A percentile compares a stretch with the other conserved stretches of the same genome.
Evolutionary conservation across 2,797 vertebrate species (phyloP).

Genomic region (Phataginus tetradactyla): DNA sequence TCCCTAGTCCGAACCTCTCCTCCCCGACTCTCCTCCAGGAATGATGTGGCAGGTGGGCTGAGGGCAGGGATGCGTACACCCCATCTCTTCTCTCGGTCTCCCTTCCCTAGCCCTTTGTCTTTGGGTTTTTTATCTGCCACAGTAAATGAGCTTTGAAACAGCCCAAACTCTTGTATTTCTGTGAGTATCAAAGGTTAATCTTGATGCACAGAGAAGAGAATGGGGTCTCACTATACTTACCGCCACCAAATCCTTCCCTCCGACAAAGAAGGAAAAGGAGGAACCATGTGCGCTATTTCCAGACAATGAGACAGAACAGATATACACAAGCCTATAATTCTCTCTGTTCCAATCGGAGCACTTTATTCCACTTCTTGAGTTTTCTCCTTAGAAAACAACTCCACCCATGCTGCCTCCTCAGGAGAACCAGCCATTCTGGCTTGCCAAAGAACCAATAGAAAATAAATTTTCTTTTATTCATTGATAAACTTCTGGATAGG

Average conservation of each 20-base stretch:
- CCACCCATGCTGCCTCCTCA: background rate
- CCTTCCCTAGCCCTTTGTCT: background rate
- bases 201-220: background rate
- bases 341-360: background rate
- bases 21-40: background rate
- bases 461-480: background rate
- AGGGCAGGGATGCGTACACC: background rate
- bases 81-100: background rate
- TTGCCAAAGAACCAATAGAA: background rate
- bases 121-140: background rate
- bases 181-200: background rate
- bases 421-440: background rate
- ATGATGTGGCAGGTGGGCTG: background rate
- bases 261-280: background rate
- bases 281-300: background rate
- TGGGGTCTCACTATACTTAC: background rate
- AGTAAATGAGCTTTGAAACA: background rate
- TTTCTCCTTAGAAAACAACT: conserved; percentile 19
- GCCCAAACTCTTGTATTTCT: background rate
- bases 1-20: background rate
- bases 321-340: background rate
- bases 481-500: background rate
- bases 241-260: background rate
- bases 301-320: background rate
- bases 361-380: background rate